A percentile compares a stretch with the other conserved stretches of the same genome.
Evolutionary conservation across 2,888 invertebrate species (phyloP).

Genomic region (Megalurothrips usitatus): DNA sequence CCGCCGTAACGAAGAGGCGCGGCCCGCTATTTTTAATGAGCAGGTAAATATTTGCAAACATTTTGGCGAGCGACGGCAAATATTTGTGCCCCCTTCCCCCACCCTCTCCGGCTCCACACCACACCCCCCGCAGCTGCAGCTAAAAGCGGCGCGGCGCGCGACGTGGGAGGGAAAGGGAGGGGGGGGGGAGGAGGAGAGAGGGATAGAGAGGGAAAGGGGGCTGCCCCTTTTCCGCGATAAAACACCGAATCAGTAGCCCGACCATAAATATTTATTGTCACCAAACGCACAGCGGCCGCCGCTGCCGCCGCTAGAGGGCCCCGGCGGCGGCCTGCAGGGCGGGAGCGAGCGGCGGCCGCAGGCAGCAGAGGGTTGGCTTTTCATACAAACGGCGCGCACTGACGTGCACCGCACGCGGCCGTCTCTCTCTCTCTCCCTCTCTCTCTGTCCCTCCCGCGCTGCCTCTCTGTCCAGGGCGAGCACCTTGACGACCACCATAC

Average conservation of each 20-base stretch:
- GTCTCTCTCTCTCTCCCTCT: too few relatives aligned
- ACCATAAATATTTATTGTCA: constrained; percentile 17
- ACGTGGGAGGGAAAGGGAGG: not conserved
- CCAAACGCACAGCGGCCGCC: not conserved
- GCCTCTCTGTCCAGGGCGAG: too few relatives aligned
- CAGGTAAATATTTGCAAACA: not conserved
- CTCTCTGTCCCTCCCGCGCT: too few relatives aligned
- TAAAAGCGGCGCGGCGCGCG: not conserved
- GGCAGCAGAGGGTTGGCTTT: not conserved
- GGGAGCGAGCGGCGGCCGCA: not conserved
- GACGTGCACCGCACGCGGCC: not conserved
- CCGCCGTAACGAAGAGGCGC: not conserved
- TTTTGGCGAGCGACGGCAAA: not conserved
- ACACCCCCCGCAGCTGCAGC: not conserved
- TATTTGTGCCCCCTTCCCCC: not conserved
- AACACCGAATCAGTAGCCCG: constrained; percentile 9
- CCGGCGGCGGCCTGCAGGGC: not conserved
- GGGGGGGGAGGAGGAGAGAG: not conserved
- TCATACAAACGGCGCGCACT: not conserved
- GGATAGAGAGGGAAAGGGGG: not conserved
- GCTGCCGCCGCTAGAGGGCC: not conserved
- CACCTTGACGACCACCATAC: too few relatives aligned
- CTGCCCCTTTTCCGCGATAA: not conserved
- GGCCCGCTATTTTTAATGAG: not conserved
- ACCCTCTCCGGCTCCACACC: not conserved